Conservation (phyloP, 2,888 invertebrate genomes). For the Anoplius nigerrimus region DNA sequence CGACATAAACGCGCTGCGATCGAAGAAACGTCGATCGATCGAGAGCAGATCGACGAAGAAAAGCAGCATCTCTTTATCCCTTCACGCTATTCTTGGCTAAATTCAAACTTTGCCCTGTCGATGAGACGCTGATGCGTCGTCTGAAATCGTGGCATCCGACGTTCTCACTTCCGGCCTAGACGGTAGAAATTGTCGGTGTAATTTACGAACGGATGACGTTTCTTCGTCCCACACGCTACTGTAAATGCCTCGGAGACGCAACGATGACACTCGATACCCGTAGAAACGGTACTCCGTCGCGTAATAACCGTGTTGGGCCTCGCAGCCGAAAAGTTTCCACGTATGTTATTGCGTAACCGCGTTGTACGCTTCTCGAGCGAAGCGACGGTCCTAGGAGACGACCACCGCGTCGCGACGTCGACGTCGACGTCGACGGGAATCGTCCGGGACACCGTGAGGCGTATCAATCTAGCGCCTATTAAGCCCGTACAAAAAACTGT, state of each 20-base stretch:
- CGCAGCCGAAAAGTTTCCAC: constrained; percentile 71
- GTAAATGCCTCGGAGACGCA: neutral
- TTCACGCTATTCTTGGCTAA: no score
- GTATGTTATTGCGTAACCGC: constrained; percentile 35
- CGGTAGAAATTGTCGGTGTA: no score
- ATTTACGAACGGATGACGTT: constrained; percentile 2
- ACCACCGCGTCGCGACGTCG: no score
- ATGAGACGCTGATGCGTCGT: no score
- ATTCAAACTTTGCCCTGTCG: no score
- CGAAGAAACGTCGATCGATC: constrained; percentile 12
- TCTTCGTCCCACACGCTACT: neutral
- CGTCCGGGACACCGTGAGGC: no score
- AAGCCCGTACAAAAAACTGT: constrained; percentile 15
- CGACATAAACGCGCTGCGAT: no score
- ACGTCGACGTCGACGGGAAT: no score
- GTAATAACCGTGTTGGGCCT: constrained; percentile 59
- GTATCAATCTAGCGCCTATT: neutral
- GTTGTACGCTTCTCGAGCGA: no score
- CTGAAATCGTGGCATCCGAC: no score
- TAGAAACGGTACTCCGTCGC: constrained; percentile 9
- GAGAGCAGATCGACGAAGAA: neutral
- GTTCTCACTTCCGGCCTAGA: no score
- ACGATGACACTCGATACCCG: neutral
- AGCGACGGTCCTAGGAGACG: no score
- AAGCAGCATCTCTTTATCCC: neutral